These are phyloP conservation scores for Halesus radiatus DNA, from an alignment of 1,140 invertebrate genomes.

Conservation along the genomic window DNA sequence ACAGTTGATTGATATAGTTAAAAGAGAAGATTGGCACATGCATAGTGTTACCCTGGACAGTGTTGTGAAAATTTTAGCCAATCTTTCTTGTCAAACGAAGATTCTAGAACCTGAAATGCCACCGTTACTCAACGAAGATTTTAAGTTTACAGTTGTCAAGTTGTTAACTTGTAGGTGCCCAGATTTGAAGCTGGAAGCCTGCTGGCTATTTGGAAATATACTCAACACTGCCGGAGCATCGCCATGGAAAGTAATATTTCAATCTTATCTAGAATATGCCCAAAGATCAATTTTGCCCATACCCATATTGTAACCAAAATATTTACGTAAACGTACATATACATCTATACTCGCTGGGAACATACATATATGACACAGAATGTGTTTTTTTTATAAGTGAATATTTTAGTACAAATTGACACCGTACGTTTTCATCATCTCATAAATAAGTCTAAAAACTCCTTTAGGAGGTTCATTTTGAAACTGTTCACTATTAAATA, in stretches of 20 bases:
- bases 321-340: too few species aligned
- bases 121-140: constrained; percentile 58
- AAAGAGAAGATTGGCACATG: background rate
- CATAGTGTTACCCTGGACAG: constrained; percentile 34
- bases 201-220: constrained; percentile 65
- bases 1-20: constrained; percentile 18
- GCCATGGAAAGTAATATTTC: constrained; percentile 50
- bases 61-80: constrained; percentile 45
- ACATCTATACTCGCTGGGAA: too few species aligned
- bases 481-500: too few species aligned
- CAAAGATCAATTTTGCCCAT: background rate
- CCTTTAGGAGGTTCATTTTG: too few species aligned
- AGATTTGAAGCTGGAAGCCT: constrained; percentile 56
- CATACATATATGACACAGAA: too few species aligned
- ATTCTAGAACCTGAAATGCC: constrained; percentile 45
- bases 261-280: background rate
- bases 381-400: too few species aligned
- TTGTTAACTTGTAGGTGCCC: constrained; percentile 17
- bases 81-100: constrained; percentile 57
- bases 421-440: too few species aligned
- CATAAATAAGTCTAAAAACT: too few species aligned
- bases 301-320: too few species aligned
- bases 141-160: constrained; percentile 44
- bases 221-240: constrained; percentile 58
- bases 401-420: too few species aligned